Base-by-base conservation (phyloP, 2,888 invertebrate genomes). In the Coenonympha glycerion region DNA sequence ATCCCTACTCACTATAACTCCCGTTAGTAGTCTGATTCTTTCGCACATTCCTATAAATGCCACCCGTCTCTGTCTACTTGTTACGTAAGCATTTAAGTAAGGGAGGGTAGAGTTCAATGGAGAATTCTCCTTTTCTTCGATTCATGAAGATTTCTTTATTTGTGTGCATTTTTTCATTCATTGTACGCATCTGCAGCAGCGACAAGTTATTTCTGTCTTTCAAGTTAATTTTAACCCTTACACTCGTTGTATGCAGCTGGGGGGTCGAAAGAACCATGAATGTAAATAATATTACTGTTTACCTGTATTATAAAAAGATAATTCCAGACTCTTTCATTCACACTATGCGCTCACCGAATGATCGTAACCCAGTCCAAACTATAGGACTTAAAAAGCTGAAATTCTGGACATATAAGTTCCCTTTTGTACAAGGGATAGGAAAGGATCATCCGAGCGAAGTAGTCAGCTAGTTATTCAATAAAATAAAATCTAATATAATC, bases 21-120 rank as follows among this genome's bases (percentile, higher is more conserved):
- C 82, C 79, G 80, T 82, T 81, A 79, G 62, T 21, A 53, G 53
- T 59, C 56, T 60, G 30, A 80, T 79, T 40, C 45, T 53, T 31
- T 56, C 22, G 28, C 55, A 56, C 55, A 15, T 33, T 31, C 18
- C 24, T 13, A 2, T 26, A 8, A 28, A 11, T 9, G 8, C 19
- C 21, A 22, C 22, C 40, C 33, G 31, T 56, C 53, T 48, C 53
- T 41, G 19, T 56, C 47, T 39, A 28, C 34, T 31, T 42, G 31
- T 52, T 48, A 45, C 51, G 40, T 49, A 49, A 49, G 42, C 34
- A 48, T 19, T 33, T 55, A 59, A 56, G 42, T 55, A 59, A 56
- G 42, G 40, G 59, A 68, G 73, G 77, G 74, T 68, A 64, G 61
- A 59, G 31, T 47, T 74, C 65, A 77, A 76, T 71, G 65, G 69